These are phyloP conservation scores for Teleiodes luculella DNA, from an alignment of 2,888 invertebrate genomes.

Conservation along the genomic window DNA sequence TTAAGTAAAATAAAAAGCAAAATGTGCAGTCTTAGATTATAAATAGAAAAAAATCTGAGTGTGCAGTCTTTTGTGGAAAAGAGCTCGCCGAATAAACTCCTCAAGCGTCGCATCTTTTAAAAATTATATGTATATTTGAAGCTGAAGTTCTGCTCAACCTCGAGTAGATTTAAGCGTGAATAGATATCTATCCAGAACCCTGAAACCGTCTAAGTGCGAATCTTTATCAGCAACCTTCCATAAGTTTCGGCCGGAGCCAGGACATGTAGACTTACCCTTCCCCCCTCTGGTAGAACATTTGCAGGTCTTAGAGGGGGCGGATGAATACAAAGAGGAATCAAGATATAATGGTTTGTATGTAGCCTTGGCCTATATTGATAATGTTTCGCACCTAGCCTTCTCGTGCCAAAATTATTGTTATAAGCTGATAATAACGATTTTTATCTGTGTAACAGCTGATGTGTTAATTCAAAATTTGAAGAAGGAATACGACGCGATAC, in stretches of 20 bases:
- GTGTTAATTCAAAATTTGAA: background rate
- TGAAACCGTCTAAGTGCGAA: background rate
- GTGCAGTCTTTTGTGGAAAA: too few relatives aligned
- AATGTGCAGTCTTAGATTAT: too few relatives aligned
- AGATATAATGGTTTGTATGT: conserved; percentile 34
- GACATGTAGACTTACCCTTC: background rate
- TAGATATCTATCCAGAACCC: too few relatives aligned
- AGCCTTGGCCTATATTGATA: conserved; percentile 71
- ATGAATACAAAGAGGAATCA: conserved; percentile 31
- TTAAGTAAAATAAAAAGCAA: too few relatives aligned
- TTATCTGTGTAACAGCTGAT: background rate
- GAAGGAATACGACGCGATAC: too few relatives aligned
- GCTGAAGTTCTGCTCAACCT: too few relatives aligned
- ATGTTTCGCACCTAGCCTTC: conserved; percentile 51
- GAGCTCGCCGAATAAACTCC: too few relatives aligned
- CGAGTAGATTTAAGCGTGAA: too few relatives aligned
- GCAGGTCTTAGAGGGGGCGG: background rate
- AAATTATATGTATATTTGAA: too few relatives aligned
- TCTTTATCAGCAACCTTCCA: background rate
- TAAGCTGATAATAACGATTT: background rate
- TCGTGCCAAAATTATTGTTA: conserved; percentile 33
- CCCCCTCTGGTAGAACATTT: background rate
- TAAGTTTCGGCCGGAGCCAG: background rate
- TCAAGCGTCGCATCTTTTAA: too few relatives aligned
- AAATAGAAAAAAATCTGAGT: too few relatives aligned